phyloP scores from a whole-genome alignment of 2,888 invertebrate species.

The Cyrtodaria siliqua region DNA sequence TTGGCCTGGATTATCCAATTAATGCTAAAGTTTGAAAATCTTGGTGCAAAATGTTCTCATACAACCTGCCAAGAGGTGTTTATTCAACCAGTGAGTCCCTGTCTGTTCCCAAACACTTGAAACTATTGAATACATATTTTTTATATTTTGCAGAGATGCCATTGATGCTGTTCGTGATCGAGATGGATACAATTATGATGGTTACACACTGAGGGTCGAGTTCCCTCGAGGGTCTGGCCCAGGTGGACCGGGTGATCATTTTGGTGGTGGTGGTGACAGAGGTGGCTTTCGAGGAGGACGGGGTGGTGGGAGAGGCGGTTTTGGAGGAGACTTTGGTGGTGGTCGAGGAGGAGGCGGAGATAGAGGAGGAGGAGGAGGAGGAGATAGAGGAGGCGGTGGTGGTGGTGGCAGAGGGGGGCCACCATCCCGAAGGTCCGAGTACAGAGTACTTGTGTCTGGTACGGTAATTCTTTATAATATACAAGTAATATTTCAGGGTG shows the following conservation, averaged over 20 bases:
- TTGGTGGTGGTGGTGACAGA: conserved; percentile 75
- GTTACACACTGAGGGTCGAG: conserved; percentile 98
- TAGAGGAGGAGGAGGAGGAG: too few relatives aligned
- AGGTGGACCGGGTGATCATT: conserved; percentile 80
- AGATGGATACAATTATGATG: conserved; percentile 99
- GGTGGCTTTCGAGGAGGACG: conserved; percentile 87
- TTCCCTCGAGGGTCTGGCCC: conserved; percentile 93
- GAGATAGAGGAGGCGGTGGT: conserved; percentile 87
- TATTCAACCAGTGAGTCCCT: too few relatives aligned
- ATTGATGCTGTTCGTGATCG: conserved; percentile 98
- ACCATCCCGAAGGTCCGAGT: conserved; percentile 97
- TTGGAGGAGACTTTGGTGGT: conserved; percentile 77
- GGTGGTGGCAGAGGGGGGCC: conserved; percentile 89
- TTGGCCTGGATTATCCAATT: too few relatives aligned
- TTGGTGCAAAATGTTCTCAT: too few relatives aligned
- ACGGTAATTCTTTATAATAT: too few relatives aligned
- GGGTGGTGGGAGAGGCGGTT: conserved; percentile 87
- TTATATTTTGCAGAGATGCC: conserved; percentile 93
- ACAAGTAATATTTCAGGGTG: too few relatives aligned
- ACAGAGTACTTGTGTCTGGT: conserved; percentile 97
- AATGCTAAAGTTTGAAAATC: too few relatives aligned
- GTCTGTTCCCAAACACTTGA: too few relatives aligned
- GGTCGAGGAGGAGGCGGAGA: conserved; percentile 56
- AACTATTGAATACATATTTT: too few relatives aligned
- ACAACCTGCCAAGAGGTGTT: too few relatives aligned